Percentiles rank a stretch among this genome's conserved stretches.
Conservation (phyloP, 2,797 vertebrate species). For the Cossypha dichroa region DNA sequence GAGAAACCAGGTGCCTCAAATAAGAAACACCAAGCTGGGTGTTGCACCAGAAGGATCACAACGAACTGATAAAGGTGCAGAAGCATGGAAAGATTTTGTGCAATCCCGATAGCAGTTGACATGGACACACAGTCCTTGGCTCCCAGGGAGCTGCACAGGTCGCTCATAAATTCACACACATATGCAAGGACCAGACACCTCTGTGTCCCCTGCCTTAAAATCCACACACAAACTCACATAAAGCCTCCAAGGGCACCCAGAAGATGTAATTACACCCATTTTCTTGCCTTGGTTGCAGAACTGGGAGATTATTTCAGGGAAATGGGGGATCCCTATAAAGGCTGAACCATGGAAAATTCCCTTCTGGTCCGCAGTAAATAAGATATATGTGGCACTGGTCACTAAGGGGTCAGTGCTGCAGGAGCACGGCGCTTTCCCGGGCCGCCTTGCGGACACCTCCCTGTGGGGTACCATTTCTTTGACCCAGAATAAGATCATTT, state of each 20-base stretch:
- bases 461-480: conserved; percentile 58
- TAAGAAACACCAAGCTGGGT: not conserved
- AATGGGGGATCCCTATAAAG: not conserved
- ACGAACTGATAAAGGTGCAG: not conserved
- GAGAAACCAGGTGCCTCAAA: not conserved
- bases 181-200: not conserved
- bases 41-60: not conserved
- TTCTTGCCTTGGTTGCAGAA: not conserved
- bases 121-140: fast-evolving
- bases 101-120: not conserved
- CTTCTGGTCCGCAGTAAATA: conserved; percentile 50
- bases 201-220: not conserved
- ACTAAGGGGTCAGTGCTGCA: conserved; percentile 63
- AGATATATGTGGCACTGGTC: conserved; percentile 61
- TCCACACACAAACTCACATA: not conserved
- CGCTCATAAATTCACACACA: not conserved
- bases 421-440: conserved; percentile 28
- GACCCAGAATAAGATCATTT: conserved; percentile 78
- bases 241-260: not conserved
- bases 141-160: not conserved
- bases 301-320: not conserved
- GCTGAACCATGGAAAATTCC: conserved; percentile 29
- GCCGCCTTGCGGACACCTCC: conserved; percentile 41
- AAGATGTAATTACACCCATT: not conserved
- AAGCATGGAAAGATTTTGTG: not conserved